phyloP scores from a whole-genome alignment of 2,888 invertebrate genomes.

The Aricia artaxerxes region DNA sequence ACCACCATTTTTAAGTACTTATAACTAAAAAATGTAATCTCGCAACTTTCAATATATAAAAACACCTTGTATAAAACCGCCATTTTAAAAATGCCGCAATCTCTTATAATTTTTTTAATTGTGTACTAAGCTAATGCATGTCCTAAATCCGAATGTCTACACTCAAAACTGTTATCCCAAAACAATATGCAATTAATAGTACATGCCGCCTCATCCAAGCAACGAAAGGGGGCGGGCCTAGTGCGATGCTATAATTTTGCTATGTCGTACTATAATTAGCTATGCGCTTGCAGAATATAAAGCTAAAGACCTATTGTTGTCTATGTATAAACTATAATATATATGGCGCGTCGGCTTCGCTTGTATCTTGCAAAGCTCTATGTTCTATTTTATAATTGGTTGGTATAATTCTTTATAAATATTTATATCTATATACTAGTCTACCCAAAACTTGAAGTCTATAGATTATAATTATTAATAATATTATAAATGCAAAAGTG shows the following conservation, averaged over 20 bases:
- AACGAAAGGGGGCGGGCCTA: constrained; percentile 45
- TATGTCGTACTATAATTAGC: constrained; percentile 17
- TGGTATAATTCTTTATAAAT: not conserved
- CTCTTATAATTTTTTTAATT: not conserved
- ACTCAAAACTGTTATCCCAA: not conserved
- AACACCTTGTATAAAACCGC: too few species aligned
- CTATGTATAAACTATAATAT: not conserved
- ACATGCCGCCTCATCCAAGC: constrained; percentile 25
- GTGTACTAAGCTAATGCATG: not conserved
- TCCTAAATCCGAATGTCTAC: too few species aligned
- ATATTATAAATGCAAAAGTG: too few species aligned
- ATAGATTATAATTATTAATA: too few species aligned
- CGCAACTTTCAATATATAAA: too few species aligned
- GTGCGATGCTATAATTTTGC: constrained; percentile 31
- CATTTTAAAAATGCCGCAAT: not conserved
- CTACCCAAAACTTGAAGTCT: too few species aligned
- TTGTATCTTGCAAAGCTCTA: not conserved
- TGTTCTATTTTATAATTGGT: not conserved
- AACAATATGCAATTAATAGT: not conserved
- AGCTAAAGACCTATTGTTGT: not conserved
- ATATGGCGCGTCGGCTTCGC: not conserved
- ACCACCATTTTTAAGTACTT: not conserved
- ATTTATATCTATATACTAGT: too few species aligned
- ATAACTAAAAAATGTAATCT: not conserved
- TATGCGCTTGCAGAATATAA: constrained; percentile 6